Base-by-base conservation (phyloP, 2,888 invertebrate genomes). In the Eurytoma californica region DNA sequence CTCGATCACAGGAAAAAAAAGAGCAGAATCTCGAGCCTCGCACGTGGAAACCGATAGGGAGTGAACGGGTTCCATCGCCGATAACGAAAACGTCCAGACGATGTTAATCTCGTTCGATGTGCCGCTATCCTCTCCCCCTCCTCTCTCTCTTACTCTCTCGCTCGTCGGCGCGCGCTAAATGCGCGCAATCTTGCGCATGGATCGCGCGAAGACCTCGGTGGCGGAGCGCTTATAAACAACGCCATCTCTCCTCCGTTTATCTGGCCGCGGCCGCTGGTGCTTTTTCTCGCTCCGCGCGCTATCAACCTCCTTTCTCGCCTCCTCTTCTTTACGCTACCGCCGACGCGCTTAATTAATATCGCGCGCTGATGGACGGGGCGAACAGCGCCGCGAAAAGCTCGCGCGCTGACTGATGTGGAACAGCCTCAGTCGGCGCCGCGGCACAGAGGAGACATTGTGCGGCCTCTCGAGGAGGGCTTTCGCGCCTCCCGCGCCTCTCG, bases 261-360 rank as follows among this genome's bases (percentile, higher is more conserved):
- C 39, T 39, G 39, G 39, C 39, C 9, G 39, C 24, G 24, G 20
- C 60, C 60, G 16, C 14, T 12, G 63, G 18, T 39, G 39, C 39
- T 39, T 39, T 63, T 47, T 39, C 63, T 63, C 18, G 18, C 63
- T 20, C 82, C 82, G 85, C 58, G 66, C 51, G 4, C 18, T 51
- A 51, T 53, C 72, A 18, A 63, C 70, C 69, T 58, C 60, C 72
- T 72, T 60, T 72, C 18, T 72, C n/a, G 18, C 63, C 58, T 61
- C 47, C 72, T 67, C 79, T 67, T 72, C 61, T 68, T 18, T 39
- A 72, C n/a, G 51, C 74, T 61, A 16, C 61, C 72, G 67, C 79
- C 86, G 84, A 82, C 80, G 83, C 84, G 87, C 85, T 87, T 89
- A 90, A 90, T 90, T 89, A 90, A 89, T 87, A 89, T 87, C 89